Conservation (phyloP, 2,888 invertebrate species). For the Mechanitis messenoides region DNA sequence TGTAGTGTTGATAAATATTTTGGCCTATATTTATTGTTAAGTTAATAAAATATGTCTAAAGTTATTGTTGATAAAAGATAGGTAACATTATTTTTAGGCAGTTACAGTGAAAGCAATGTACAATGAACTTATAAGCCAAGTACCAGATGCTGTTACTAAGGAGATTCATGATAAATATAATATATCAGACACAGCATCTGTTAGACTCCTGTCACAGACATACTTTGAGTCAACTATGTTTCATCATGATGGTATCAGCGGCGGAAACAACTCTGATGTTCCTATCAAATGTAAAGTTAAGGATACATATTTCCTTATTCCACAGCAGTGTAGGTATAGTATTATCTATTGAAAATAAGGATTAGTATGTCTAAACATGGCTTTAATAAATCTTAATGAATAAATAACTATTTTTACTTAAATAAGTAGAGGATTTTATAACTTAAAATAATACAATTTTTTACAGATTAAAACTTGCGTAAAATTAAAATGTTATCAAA, state of each 20-base stretch:
- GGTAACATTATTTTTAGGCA: slow-evolving; percentile 38
- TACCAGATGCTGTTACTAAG: slow-evolving; percentile 37
- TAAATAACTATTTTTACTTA: too few relatives aligned
- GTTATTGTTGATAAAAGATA: too few relatives aligned
- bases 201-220: slow-evolving; percentile 46
- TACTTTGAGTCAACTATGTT: slow-evolving; percentile 52
- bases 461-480: too few relatives aligned
- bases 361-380: neutral
- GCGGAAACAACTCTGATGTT: slow-evolving; percentile 74
- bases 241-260: slow-evolving; percentile 52
- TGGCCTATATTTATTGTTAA: too few relatives aligned
- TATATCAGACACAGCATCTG: slow-evolving; percentile 45
- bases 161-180: slow-evolving; percentile 37
- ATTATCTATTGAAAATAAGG: slow-evolving; percentile 6
- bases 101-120: slow-evolving; percentile 41
- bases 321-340: slow-evolving; percentile 77
- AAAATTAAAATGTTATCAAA: too few relatives aligned
- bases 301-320: slow-evolving; percentile 78
- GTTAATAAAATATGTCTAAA: too few relatives aligned
- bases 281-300: slow-evolving; percentile 70
- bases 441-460: too few relatives aligned
- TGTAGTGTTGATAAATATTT: too few relatives aligned
- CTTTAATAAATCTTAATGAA: too few relatives aligned
- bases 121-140: slow-evolving; percentile 35
- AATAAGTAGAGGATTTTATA: too few relatives aligned